Evolutionary conservation across 2,888 invertebrate genomes (phyloP).

Genomic region (Trissonchulus latispiculum): DNA sequence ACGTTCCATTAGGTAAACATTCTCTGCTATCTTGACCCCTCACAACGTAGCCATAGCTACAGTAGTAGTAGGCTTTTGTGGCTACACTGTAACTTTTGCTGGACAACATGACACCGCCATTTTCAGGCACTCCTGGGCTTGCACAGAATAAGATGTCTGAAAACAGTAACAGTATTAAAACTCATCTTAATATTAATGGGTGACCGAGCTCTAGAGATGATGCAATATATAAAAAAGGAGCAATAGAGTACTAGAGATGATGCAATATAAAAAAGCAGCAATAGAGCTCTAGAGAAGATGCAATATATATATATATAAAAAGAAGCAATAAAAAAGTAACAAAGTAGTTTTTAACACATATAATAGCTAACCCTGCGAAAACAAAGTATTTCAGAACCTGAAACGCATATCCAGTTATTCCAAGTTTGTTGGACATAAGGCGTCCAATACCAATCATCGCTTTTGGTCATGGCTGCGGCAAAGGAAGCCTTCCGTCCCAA

Average conservation of each 20-base stretch:
- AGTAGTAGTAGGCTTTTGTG: slow-evolving; percentile 22
- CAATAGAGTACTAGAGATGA: too few relatives aligned
- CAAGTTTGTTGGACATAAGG: slow-evolving; percentile 10
- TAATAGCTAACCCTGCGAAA: neutral
- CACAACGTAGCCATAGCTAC: slow-evolving; percentile 18
- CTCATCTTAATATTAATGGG: too few relatives aligned
- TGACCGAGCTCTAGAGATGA: too few relatives aligned
- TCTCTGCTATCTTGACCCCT: slow-evolving; percentile 2
- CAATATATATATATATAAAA: too few relatives aligned
- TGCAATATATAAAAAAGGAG: too few relatives aligned
- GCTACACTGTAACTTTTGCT: slow-evolving; percentile 14
- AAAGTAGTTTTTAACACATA: too few relatives aligned
- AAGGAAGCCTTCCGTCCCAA: neutral
- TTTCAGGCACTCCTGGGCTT: slow-evolving; percentile 21
- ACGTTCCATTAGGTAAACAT: slow-evolving; percentile 18
- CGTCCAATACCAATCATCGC: slow-evolving; percentile 18
- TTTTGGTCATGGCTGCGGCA: slow-evolving; percentile 13
- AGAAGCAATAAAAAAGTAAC: neutral
- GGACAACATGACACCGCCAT: slow-evolving; percentile 23
- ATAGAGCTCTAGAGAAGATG: too few relatives aligned
- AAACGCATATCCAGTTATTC: slow-evolving; percentile 22
- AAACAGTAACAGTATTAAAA: too few relatives aligned
- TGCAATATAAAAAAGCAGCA: too few relatives aligned
- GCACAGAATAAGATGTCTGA: slow-evolving; percentile 14
- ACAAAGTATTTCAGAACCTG: slow-evolving; percentile 5